These are phyloP conservation scores for Eupithecia tripunctaria DNA, from an alignment of 2,888 invertebrate species.

Conservation along the genomic window DNA sequence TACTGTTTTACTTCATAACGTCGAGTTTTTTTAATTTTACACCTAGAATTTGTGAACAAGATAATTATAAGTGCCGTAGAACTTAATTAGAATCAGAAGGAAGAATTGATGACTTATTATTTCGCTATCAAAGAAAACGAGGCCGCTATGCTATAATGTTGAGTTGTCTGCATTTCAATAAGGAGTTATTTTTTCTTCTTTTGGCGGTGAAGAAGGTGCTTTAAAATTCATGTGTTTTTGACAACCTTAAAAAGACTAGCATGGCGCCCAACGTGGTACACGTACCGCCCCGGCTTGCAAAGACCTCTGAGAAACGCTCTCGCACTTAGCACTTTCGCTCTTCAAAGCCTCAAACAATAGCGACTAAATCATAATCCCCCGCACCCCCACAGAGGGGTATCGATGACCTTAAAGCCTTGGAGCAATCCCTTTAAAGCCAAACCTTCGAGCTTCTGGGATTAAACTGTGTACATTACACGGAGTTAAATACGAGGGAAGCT, in stretches of 20 bases:
- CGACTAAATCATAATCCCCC: conserved; percentile 35
- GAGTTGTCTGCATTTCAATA: not conserved
- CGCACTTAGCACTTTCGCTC: conserved; percentile 4
- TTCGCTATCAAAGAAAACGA: not conserved
- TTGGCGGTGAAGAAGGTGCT: not conserved
- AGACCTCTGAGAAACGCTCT: not conserved
- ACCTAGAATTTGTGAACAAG: not conserved
- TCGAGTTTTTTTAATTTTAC: not conserved
- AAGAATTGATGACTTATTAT: not conserved
- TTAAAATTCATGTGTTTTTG: not conserved
- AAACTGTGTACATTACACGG: conserved; percentile 44
- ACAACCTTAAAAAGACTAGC: not conserved
- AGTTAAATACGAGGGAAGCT: conserved; percentile 30
- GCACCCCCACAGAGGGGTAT: conserved; percentile 38
- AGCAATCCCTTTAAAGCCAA: conserved; percentile 51
- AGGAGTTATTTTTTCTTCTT: not conserved
- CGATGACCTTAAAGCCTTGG: conserved; percentile 41
- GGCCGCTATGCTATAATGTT: not conserved
- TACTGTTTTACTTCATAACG: not conserved
- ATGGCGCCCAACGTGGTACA: not conserved
- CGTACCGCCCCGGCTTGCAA: not conserved
- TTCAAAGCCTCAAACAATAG: conserved; percentile 39
- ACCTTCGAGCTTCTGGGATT: conserved; percentile 45
- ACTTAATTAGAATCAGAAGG: not conserved
- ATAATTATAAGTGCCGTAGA: not conserved